Evolutionary conservation across 2,888 invertebrate genomes (phyloP), one percentile per base, ranked within the genome.

Genomic region (Drosophila falleni): DNA sequence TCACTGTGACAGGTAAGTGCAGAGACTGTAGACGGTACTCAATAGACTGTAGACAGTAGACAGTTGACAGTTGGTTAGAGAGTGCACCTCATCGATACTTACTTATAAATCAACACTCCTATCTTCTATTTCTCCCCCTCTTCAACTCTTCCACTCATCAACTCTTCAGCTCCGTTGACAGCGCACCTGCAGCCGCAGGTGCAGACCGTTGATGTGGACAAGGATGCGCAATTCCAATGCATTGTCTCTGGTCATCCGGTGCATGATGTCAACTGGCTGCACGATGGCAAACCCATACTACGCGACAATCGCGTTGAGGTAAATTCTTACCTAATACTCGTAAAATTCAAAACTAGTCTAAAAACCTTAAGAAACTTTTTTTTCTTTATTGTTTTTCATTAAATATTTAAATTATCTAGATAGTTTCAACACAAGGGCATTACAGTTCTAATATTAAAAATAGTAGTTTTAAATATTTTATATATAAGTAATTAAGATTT

Each of bases 211-310:
- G 98, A 98, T 92, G 95, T 96, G 71, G 97, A 97, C 70, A 95
- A 96, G 89, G 95, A 97, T 90, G 96, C 97, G 53, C 95, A 94
- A 89, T 97, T 98, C 91, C 97, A 97, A 91, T 98, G 98, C 93
- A 96, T 96, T 90, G 95, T 97, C 60, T 95, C 95, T 68, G 98
- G 98, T 6, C 96, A 96, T 93, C 98, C 98, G n/a, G 94, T 97
- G 71, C 95, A 95, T 74, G 94, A 95, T 82, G 94, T 97, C 65
- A 94, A 94, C 89, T 98, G 97, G 97, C 94, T 96, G 89, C 96
- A 97, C 92, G 95, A 97, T 91, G 96, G 96, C 37, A 94, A 94
- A 84, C 94, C 94, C 71, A 92, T 96, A 64, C 93, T 94, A 65
- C 92, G 94, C 58, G 94, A 94, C 82, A 94, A 94, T 80, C 94